phyloP scores from a whole-genome alignment of 2,888 invertebrate genomes.

The Nymphalis polychloros region DNA sequence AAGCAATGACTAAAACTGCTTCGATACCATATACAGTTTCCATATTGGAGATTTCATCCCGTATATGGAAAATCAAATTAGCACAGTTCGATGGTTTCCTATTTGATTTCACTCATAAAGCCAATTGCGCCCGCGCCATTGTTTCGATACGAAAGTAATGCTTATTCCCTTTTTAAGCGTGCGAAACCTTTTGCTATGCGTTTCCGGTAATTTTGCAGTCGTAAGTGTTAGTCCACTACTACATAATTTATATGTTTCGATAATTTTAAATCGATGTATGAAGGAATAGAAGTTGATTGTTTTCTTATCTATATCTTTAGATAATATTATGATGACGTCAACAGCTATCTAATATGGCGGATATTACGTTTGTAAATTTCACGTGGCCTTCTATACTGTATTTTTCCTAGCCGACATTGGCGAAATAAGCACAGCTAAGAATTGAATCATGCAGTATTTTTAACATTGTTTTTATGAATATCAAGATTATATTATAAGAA shows the following conservation, averaged over 20 bases:
- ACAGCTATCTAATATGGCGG: no score
- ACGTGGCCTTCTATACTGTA: no score
- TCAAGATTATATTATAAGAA: no score
- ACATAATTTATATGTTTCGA: slow-evolving; percentile 15
- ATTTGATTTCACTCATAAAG: slow-evolving; percentile 53
- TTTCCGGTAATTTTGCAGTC: slow-evolving; percentile 49
- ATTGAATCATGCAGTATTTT: no score
- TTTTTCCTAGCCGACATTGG: no score
- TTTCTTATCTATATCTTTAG: no score
- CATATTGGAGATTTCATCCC: slow-evolving; percentile 58
- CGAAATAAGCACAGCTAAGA: no score
- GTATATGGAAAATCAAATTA: slow-evolving; percentile 74
- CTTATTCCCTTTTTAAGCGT: slow-evolving; percentile 71
- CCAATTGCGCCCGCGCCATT: slow-evolving; percentile 44
- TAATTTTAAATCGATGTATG: not conserved
- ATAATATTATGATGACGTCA: no score
- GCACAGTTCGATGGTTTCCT: slow-evolving; percentile 64
- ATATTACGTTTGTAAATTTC: no score
- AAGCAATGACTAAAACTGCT: slow-evolving; percentile 3
- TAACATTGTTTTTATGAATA: no score
- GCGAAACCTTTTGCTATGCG: slow-evolving; percentile 65
- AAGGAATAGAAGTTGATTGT: no score
- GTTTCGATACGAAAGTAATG: slow-evolving; percentile 59
- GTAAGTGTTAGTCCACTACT: slow-evolving; percentile 13
- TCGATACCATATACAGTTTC: slow-evolving; percentile 14